Evolutionary conservation across 2,113 vertebrate species (phyloP).

Genomic region (Grus americana): DNA sequence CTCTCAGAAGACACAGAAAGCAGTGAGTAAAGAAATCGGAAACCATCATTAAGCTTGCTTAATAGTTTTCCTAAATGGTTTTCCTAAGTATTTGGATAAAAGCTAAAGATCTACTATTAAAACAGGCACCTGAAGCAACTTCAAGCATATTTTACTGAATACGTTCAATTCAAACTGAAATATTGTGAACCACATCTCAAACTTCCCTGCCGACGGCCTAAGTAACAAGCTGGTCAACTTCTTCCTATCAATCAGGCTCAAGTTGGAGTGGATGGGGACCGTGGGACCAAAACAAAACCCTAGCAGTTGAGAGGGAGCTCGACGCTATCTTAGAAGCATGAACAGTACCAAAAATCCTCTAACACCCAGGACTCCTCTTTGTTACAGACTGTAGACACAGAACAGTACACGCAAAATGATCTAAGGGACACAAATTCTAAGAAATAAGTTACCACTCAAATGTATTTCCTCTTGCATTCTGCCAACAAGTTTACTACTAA

Average conservation of each 20-base stretch:
- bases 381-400: neutral
- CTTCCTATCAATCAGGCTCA: neutral
- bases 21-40: neutral
- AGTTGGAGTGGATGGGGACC: neutral
- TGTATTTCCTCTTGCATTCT: fast-evolving
- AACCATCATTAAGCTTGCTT: neutral
- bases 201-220: fast-evolving
- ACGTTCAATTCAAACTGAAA: neutral
- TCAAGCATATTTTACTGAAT: fast-evolving
- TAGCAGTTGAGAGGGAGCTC: fast-evolving
- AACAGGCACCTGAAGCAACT: neutral
- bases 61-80: neutral
- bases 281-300: neutral
- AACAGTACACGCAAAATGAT: fast-evolving
- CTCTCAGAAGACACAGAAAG: neutral
- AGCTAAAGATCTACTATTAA: neutral
- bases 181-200: fast-evolving
- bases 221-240: neutral
- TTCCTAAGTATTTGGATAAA: neutral
- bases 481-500: neutral
- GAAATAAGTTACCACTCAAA: neutral
- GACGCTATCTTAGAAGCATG: neutral
- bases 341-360: neutral
- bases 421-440: neutral
- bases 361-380: neutral